These are phyloP conservation scores for Engraulis encrasicolus DNA, from an alignment of 2,113 vertebrate species.

Conservation along the genomic window DNA sequence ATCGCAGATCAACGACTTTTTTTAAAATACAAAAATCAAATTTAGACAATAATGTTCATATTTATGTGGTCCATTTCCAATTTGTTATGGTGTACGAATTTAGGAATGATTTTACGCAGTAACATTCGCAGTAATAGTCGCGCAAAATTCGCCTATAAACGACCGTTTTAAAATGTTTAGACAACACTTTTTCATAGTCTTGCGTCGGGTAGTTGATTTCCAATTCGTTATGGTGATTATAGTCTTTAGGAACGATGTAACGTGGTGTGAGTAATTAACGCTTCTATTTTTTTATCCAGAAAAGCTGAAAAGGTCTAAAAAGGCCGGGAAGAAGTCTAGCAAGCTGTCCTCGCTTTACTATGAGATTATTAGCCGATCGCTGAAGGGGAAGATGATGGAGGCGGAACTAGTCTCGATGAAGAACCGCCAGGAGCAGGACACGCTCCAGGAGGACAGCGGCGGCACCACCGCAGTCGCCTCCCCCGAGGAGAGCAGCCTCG, in stretches of 20 bases:
- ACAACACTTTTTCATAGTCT: too few relatives aligned
- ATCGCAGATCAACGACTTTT: background rate
- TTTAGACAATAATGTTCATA: too few relatives aligned
- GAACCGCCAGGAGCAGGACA: conserved; percentile 76
- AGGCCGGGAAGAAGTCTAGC: conserved; percentile 73
- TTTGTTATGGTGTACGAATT: too few relatives aligned
- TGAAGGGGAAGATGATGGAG: conserved; percentile 91
- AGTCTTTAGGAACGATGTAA: too few relatives aligned
- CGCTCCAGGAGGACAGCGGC: conserved; percentile 75
- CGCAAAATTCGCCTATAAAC: too few relatives aligned
- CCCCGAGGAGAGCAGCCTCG: conserved; percentile 78
- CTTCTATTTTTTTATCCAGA: conserved; percentile 90
- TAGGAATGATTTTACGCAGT: too few relatives aligned
- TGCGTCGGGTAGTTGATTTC: too few relatives aligned
- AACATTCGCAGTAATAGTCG: too few relatives aligned
- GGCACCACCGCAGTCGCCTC: conserved; percentile 72
- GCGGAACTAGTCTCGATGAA: conserved; percentile 87
- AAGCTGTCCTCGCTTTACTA: conserved; percentile 80
- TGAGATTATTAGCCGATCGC: conserved; percentile 80
- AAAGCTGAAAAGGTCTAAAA: conserved; percentile 88
- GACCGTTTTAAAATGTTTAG: too few relatives aligned
- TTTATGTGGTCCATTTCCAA: too few relatives aligned
- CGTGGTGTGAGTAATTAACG: conserved; percentile 91
- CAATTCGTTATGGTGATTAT: too few relatives aligned
- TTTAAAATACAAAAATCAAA: too few relatives aligned